These are phyloP conservation scores for Magallana nippona DNA, from an alignment of 2,888 invertebrate species.

Conservation along the genomic window DNA sequence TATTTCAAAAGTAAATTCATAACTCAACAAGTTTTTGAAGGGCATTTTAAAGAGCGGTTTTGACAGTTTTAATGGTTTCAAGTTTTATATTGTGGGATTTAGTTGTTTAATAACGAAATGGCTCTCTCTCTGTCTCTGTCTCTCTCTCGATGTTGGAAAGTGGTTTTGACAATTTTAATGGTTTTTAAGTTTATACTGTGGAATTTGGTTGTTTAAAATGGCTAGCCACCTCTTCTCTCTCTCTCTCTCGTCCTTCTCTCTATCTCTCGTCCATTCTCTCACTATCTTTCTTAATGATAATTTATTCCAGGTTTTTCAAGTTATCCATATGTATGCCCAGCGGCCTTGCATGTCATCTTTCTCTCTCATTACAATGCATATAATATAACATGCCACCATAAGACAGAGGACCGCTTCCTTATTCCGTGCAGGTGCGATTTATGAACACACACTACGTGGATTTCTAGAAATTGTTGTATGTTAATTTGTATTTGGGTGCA, in stretches of 20 bases:
- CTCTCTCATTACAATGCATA: not conserved
- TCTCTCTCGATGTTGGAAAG: not conserved
- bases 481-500: no score
- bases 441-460: not conserved
- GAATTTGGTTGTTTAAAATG: not conserved
- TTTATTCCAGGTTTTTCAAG: not conserved
- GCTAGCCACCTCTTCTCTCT: not conserved
- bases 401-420: not conserved
- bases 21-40: conserved; percentile 17
- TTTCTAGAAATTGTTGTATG: no score
- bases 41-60: not conserved
- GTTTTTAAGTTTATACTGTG: no score
- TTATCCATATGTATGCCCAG: conserved; percentile 7
- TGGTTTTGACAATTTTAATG: no score
- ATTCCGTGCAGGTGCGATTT: not conserved
- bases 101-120: not conserved
- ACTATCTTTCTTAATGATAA: conserved; percentile 20
- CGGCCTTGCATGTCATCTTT: not conserved
- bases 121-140: not conserved
- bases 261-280: no score
- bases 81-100: not conserved
- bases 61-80: not conserved
- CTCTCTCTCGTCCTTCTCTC: conserved; percentile 9
- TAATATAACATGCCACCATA: not conserved
- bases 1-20: conserved; percentile 25